Evolutionary conservation across 2,113 vertebrate genomes (phyloP).

Genomic region (Dolichallabes microphthalmus): DNA sequence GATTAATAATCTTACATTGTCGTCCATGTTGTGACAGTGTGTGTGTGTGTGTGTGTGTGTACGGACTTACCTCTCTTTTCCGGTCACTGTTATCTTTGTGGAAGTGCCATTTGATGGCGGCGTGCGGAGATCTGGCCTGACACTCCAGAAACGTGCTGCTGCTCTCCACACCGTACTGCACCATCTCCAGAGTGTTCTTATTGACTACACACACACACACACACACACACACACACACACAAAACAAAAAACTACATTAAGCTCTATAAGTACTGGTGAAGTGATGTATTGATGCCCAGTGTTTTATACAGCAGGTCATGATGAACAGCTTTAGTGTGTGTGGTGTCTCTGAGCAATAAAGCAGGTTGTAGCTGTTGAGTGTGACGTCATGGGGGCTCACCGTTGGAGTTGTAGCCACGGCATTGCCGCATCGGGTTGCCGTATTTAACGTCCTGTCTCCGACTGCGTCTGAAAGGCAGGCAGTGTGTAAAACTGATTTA

Average conservation of each 20-base stretch:
- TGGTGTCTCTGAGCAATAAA: neutral
- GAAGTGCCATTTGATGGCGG: slow-evolving; percentile 90
- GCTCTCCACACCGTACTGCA: slow-evolving; percentile 94
- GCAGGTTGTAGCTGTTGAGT: neutral
- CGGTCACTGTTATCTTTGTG: slow-evolving; percentile 93
- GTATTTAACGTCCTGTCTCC: slow-evolving; percentile 80
- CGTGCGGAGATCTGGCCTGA: slow-evolving; percentile 92
- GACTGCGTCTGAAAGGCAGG: slow-evolving; percentile 78
- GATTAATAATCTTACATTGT: neutral
- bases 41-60: slow-evolving; percentile 7
- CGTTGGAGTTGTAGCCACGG: slow-evolving; percentile 78
- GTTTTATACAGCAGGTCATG: neutral
- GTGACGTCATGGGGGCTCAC: slow-evolving; percentile 57
- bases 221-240: slow-evolving; percentile 50
- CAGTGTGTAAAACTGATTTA: slow-evolving; percentile 65
- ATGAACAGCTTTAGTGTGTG: neutral
- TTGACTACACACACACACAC: slow-evolving; percentile 75
- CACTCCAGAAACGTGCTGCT: slow-evolving; percentile 96
- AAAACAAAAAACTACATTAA: slow-evolving; percentile 20
- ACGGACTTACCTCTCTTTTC: slow-evolving; percentile 84
- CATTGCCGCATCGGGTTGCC: slow-evolving; percentile 82
- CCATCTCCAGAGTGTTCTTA: slow-evolving; percentile 86
- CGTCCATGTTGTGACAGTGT: neutral
- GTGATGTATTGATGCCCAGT: neutral
- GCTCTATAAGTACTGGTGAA: neutral